phyloP scores from a whole-genome alignment of 2,113 vertebrate species.

The Monarcha castaneiventris region DNA sequence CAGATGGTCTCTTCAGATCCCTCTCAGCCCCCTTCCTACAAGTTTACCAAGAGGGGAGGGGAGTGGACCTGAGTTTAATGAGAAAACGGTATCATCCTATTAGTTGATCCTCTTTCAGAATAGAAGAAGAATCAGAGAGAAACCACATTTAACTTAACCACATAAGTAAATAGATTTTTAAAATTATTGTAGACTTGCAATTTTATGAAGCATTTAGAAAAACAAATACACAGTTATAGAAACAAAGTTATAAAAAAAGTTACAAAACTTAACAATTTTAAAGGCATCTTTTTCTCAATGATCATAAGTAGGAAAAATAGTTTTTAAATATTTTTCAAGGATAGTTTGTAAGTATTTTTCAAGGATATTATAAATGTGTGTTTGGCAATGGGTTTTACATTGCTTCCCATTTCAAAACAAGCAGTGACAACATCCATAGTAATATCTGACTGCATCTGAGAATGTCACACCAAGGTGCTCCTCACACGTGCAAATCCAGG shows the following conservation, averaged over 20 bases:
- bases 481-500: background rate
- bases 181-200: background rate
- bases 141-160: background rate
- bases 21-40: background rate
- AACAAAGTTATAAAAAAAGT: background rate
- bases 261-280: background rate
- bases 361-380: background rate
- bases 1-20: constrained; percentile 47
- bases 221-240: background rate
- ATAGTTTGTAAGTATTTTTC: background rate
- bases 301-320: background rate
- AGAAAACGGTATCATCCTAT: background rate
- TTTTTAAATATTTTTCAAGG: background rate
- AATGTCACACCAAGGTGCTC: background rate
- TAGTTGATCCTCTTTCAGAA: constrained; percentile 12
- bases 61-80: background rate
- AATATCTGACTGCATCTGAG: background rate
- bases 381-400: background rate
- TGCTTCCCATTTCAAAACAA: background rate
- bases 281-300: background rate
- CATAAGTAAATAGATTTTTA: background rate
- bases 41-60: background rate
- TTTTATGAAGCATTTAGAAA: background rate
- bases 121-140: background rate
- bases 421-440: accelerated